phyloP scores from a whole-genome alignment of 2,797 vertebrate genomes.

The Pyrocephalus nanus region DNA sequence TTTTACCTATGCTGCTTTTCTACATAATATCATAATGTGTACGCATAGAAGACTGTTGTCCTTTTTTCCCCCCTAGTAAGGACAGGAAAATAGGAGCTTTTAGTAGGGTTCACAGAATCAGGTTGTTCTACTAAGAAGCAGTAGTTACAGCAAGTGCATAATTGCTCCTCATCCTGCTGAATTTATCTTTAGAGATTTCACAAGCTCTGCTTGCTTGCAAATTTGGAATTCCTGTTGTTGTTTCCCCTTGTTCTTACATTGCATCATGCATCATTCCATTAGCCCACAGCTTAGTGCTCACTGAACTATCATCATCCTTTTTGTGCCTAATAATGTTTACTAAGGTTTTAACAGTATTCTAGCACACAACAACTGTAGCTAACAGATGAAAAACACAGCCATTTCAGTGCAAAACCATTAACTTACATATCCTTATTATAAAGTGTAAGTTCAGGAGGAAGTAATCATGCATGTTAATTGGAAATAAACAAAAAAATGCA shows the following conservation, averaged over 20 bases:
- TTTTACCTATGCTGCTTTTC: neutral
- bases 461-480: neutral
- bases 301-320: slow-evolving; percentile 23
- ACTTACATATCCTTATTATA: neutral
- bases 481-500: slow-evolving; percentile 17
- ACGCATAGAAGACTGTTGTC: neutral
- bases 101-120: neutral
- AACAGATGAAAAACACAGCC: neutral
- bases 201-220: neutral
- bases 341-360: slow-evolving; percentile 36
- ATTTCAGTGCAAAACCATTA: slow-evolving; percentile 15
- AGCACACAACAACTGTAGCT: slow-evolving; percentile 39
- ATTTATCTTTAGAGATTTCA: slow-evolving; percentile 17
- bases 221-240: neutral
- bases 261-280: slow-evolving; percentile 47
- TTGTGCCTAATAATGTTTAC: slow-evolving; percentile 63
- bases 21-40: neutral
- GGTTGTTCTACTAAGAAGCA: neutral
- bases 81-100: neutral
- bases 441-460: slow-evolving; percentile 20
- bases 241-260: neutral
- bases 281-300: slow-evolving; percentile 34
- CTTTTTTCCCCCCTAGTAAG: neutral
- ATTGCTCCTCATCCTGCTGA: neutral
- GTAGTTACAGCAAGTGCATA: neutral